Percentiles rank a stretch among this genome's conserved stretches.
phyloP scores from a whole-genome alignment of 2,797 vertebrate species.

The Parauchenoglanis punctatus region DNA sequence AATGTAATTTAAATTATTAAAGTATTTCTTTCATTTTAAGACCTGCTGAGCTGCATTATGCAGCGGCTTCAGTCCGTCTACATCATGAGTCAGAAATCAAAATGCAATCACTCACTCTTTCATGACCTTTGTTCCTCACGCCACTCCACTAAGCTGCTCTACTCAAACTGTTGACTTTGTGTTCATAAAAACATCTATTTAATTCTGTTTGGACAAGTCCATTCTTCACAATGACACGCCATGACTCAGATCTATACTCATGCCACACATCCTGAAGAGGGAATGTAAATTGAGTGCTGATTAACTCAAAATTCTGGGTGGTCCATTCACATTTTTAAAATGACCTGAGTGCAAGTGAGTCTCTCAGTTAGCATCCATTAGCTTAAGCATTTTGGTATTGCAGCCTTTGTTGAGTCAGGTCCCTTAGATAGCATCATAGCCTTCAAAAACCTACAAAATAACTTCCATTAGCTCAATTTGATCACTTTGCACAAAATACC shows the following conservation, averaged over 20 bases:
- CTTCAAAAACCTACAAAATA: background rate
- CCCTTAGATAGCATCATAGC: background rate
- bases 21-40: background rate
- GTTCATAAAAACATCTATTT: slow-evolving; percentile 37
- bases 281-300: background rate
- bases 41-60: background rate
- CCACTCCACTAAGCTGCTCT: background rate
- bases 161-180: slow-evolving; percentile 26
- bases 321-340: background rate
- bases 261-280: background rate
- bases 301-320: background rate
- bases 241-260: background rate
- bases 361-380: background rate
- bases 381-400: background rate
- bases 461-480: background rate
- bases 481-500: background rate
- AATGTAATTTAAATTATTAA: background rate
- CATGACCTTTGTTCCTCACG: slow-evolving; percentile 16
- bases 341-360: background rate
- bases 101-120: background rate
- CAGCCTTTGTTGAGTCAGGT: background rate
- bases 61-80: background rate
- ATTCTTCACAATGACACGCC: background rate
- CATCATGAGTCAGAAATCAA: slow-evolving; percentile 8
- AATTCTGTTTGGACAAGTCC: slow-evolving; percentile 17